These are phyloP conservation scores for Papilio glaucus DNA, from an alignment of 1,140 invertebrate genomes.

Conservation along the genomic window DNA sequence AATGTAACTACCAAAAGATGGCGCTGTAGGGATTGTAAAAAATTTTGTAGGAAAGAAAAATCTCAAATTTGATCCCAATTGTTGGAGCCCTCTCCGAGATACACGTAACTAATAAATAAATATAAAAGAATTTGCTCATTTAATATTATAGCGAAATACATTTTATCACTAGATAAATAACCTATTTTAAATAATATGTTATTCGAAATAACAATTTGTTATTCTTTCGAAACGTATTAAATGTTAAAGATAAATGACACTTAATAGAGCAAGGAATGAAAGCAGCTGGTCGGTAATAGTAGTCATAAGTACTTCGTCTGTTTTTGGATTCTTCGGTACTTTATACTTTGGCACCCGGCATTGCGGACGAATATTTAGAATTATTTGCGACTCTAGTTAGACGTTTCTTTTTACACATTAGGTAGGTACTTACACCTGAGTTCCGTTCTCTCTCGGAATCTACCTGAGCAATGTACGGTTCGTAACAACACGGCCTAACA, in stretches of 20 bases:
- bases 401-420: conserved; percentile 27
- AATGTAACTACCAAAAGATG: no score
- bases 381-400: conserved; percentile 11
- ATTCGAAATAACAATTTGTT: no score
- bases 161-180: no score
- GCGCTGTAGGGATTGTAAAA: no score
- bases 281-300: conserved; percentile 33
- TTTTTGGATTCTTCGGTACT: conserved; percentile 29
- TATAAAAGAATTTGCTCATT: no score
- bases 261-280: conserved; percentile 33
- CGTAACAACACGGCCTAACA: not conserved
- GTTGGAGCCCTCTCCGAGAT: no score
- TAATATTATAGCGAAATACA: no score
- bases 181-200: no score
- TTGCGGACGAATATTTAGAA: not conserved
- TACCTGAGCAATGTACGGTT: not conserved
- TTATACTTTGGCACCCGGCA: not conserved
- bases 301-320: conserved; percentile 30
- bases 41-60: no score
- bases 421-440: no score
- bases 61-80: no score
- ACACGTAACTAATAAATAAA: no score
- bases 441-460: not conserved
- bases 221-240: not conserved
- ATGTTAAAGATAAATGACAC: not conserved